phyloP scores from a whole-genome alignment of 2,797 vertebrate species.

The Vireo griseus region DNA sequence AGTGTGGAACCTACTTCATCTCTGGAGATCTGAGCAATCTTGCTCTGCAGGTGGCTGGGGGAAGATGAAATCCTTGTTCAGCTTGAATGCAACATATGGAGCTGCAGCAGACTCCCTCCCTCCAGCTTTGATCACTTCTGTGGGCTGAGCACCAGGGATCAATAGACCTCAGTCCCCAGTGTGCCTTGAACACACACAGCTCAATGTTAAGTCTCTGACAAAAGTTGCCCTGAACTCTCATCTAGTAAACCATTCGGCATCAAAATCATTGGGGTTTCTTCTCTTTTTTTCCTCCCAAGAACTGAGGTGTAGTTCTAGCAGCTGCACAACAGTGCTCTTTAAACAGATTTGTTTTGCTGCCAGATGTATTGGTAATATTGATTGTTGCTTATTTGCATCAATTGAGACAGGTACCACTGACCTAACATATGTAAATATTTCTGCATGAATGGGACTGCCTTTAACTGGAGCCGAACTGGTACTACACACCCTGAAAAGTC shows the following conservation, averaged over 20 bases:
- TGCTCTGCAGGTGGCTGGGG: not conserved
- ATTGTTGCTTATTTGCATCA: not conserved
- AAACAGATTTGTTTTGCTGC: not conserved
- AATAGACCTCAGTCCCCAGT: not conserved
- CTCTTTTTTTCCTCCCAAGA: not conserved
- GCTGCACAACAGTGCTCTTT: not conserved
- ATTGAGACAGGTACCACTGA: not conserved
- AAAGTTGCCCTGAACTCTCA: not conserved
- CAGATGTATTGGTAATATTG: not conserved
- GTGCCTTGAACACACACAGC: not conserved
- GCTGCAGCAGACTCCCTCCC: not conserved
- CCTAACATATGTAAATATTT: not conserved
- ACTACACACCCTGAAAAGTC: not conserved
- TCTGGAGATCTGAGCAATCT: constrained; percentile 25
- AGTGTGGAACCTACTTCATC: not conserved
- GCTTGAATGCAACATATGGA: not conserved
- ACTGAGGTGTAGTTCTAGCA: not conserved
- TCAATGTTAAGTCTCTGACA: not conserved
- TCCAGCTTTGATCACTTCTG: not conserved
- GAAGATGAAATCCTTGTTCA: constrained; percentile 9
- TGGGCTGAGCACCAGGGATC: not conserved
- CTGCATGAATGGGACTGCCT: not conserved
- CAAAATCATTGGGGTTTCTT: not conserved
- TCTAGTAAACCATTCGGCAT: not conserved
- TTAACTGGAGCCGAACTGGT: not conserved